A percentile compares a stretch with the other conserved stretches of the same genome.
Evolutionary conservation across 2,888 invertebrate genomes (phyloP).

Genomic region (Noctua janthina): DNA sequence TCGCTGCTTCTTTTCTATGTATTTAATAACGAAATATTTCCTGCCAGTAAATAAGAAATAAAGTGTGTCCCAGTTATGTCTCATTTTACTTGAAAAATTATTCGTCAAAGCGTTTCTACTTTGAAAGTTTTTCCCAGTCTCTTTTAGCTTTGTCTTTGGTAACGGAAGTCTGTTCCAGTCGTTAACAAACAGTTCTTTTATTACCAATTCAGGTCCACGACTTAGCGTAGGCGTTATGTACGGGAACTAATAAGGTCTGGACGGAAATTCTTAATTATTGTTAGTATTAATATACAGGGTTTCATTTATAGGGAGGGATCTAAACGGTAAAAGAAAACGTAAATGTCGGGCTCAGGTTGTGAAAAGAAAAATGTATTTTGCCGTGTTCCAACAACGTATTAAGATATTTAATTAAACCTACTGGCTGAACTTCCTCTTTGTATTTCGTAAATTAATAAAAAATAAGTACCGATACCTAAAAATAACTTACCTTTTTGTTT

Average conservation of each 20-base stretch:
- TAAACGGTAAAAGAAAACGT: constrained; percentile 13
- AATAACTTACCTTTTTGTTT: background rate
- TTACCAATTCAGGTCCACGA: constrained; percentile 15
- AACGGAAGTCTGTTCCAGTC: constrained; percentile 11
- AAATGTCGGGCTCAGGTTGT: background rate
- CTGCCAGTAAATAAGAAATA: constrained; percentile 11
- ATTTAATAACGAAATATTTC: constrained; percentile 14
- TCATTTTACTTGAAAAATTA: constrained; percentile 27
- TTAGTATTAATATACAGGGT: constrained; percentile 4
- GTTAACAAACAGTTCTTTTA: constrained; percentile 28
- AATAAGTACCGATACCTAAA: background rate
- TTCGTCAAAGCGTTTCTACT: constrained; percentile 31
- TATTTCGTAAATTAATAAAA: background rate
- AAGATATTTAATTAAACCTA: constrained; percentile 29
- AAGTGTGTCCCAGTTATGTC: constrained; percentile 1
- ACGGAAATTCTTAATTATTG: constrained; percentile 34
- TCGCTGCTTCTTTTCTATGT: background rate
- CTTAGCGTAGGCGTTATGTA: constrained; percentile 12
- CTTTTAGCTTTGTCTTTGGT: constrained; percentile 24
- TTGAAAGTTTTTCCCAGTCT: constrained; percentile 18
- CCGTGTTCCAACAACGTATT: constrained; percentile 7
- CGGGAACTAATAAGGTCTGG: constrained; percentile 28
- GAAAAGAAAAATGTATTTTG: constrained; percentile 11
- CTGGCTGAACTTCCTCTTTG: background rate
- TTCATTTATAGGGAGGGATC: constrained; percentile 8